Conservation (phyloP, 2,113 vertebrate species). For the Myxocyprinus asiaticus region DNA sequence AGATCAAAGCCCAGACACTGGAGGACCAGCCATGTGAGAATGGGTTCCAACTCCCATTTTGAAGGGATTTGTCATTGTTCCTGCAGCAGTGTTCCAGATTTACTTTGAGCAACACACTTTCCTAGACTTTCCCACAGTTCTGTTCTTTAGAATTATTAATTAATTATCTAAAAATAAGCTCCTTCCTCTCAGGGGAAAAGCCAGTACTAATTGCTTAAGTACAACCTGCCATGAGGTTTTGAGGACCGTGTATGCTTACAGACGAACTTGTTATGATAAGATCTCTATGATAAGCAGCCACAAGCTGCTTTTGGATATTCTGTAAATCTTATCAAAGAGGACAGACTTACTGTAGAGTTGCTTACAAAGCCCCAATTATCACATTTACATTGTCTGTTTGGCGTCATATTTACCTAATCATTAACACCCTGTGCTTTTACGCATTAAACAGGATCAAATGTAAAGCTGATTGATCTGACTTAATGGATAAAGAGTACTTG, state of each 20-base stretch:
- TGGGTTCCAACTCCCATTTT: too few species aligned
- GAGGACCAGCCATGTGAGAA: too few species aligned
- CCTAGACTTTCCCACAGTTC: not conserved
- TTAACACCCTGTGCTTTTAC: not conserved
- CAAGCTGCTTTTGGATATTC: conserved; percentile 16
- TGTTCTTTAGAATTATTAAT: not conserved
- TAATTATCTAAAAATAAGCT: conserved; percentile 31
- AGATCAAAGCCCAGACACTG: too few species aligned
- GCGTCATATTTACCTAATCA: not conserved
- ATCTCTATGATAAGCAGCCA: conserved; percentile 30
- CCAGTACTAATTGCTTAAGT: conserved; percentile 11
- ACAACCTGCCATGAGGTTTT: conserved; percentile 17
- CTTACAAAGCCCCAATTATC: conserved; percentile 36
- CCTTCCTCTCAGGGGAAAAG: conserved; percentile 15
- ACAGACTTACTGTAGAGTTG: not conserved
- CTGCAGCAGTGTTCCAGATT: not conserved
- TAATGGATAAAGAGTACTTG: not conserved
- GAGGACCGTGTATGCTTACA: conserved; percentile 17
- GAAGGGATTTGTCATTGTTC: too few species aligned
- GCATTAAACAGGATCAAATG: not conserved
- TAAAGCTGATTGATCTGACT: not conserved
- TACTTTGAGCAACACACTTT: not conserved
- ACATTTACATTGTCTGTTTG: conserved; percentile 33
- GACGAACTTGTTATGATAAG: conserved; percentile 8
- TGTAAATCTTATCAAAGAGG: conserved; percentile 1